Base-by-base conservation (phyloP, 2,888 invertebrate species). In the Drosophila borealis region DNA sequence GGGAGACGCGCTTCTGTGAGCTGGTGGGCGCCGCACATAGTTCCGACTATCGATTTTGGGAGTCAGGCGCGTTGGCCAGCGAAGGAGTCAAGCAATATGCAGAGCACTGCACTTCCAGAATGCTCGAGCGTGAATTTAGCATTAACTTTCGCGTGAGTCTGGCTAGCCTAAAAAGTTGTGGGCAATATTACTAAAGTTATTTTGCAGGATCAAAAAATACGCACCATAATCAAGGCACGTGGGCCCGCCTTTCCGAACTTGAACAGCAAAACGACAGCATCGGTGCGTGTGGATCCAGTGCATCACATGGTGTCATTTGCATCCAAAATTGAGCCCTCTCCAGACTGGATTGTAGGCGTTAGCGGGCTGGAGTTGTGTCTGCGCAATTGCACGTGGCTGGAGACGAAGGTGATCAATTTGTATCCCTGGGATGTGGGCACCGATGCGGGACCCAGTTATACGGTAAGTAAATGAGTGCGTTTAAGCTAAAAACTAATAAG, bases 351-450 rank as follows among this genome's bases (percentile, higher is more conserved):
- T 59, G 96, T 98, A 2, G 99, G 99, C 1, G 96, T 99, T 0
- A 96, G 97, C 1, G 96, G 96, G 3, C 92, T 99, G 80, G 98
- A 99, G 90, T 94, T 99, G 6, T 99, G 99, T 90, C 94, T 96
- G 69, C 91, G 94, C 8, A 98, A 99, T 92, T 98, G 99, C 90
- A 96, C 97, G 0, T 99, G 99, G 99, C 93, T 96, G 0, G 95
- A 95, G 64, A 94, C 96, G 36, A 95, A 96, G 88, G 94, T 95
- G 0, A 93, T 99, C 57, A 97, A 98, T 83, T 93, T 99, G 59
- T 98, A 96, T 91, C 99, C 99, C 0, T 98, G 97, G 95, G 99
- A 99, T 91, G 96, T 97, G 19, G 99, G 99, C 0, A 98, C 98
- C 0, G 98, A 98, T 91, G 96, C 95, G 82, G 99, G 99, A 0